Evolutionary conservation across 2,888 invertebrate genomes (phyloP).

Genomic region (Eumerus sabulonum): DNA sequence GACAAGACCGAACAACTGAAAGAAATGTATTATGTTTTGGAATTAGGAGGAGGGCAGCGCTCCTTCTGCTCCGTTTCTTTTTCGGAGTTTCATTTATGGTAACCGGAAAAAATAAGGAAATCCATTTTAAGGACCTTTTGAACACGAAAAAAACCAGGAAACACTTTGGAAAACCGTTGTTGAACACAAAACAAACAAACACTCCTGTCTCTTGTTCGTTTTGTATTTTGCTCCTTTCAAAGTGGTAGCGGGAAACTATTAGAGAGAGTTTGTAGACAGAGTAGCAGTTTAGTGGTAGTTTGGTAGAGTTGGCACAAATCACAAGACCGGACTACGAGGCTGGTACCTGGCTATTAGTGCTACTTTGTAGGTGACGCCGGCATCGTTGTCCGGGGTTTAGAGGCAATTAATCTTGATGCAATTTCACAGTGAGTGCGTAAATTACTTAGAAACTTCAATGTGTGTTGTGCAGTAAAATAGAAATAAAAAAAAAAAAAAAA

Average conservation of each 20-base stretch:
- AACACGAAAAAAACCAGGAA: constrained; percentile 8
- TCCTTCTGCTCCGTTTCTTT: constrained; percentile 25
- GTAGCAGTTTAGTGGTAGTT: constrained; percentile 35
- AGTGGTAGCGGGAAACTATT: constrained; percentile 64
- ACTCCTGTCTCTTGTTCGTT: constrained; percentile 34
- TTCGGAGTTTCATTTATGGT: constrained; percentile 29
- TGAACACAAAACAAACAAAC: constrained; percentile 39
- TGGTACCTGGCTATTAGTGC: constrained; percentile 58
- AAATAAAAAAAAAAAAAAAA: constrained; percentile 29
- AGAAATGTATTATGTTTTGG: constrained; percentile 37
- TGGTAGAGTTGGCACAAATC: constrained; percentile 59
- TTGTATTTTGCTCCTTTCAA: constrained; percentile 14
- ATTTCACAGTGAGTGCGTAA: constrained; percentile 69
- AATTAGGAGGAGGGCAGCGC: constrained; percentile 62
- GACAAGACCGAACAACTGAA: constrained; percentile 13
- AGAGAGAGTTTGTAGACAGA: constrained; percentile 28
- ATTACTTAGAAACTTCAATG: constrained; percentile 54
- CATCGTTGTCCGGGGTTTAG: constrained; percentile 15
- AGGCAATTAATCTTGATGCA: constrained; percentile 64
- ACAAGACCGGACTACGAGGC: constrained; percentile 27
- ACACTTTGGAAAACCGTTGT: constrained; percentile 37
- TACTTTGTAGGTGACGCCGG: constrained; percentile 50
- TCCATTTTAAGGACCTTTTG: constrained; percentile 46
- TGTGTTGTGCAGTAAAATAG: constrained; percentile 12
- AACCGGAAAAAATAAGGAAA: constrained; percentile 63